These are phyloP conservation scores for Athripsodes cinereus DNA, from an alignment of 2,888 invertebrate genomes.

Conservation along the genomic window DNA sequence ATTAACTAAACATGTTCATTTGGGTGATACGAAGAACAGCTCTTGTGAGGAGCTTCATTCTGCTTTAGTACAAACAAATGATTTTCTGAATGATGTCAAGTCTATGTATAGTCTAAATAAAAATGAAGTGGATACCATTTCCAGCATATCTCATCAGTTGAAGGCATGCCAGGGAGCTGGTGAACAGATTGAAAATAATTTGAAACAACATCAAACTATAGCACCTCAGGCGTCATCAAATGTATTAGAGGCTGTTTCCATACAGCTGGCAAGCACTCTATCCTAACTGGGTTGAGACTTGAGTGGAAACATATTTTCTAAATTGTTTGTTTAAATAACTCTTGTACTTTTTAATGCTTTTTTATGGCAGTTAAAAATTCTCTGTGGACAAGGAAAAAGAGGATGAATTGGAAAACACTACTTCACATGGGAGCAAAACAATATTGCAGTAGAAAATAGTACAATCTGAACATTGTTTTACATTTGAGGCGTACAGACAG, in stretches of 20 bases:
- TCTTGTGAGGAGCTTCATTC: conserved; percentile 42
- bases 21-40: conserved; percentile 35
- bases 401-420: no score
- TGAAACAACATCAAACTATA: conserved; percentile 36
- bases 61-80: conserved; percentile 41
- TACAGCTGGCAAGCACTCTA: not conserved
- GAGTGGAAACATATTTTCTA: no score
- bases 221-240: conserved; percentile 41
- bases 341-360: no score
- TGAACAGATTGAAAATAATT: conserved; percentile 36
- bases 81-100: conserved; percentile 40
- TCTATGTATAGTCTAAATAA: conserved; percentile 39
- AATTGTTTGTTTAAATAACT: no score
- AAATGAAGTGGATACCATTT: conserved; percentile 37
- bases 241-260: conserved; percentile 26
- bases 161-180: conserved; percentile 35
- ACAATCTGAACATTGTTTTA: no score
- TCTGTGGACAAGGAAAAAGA: no score
- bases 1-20: conserved; percentile 39
- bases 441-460: no score
- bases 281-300: no score
- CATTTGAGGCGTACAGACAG: no score
- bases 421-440: no score
- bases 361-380: no score
- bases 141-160: conserved; percentile 33